Conservation (phyloP, 1,140 invertebrate genomes). For the Euwallacea fornicatus region DNA sequence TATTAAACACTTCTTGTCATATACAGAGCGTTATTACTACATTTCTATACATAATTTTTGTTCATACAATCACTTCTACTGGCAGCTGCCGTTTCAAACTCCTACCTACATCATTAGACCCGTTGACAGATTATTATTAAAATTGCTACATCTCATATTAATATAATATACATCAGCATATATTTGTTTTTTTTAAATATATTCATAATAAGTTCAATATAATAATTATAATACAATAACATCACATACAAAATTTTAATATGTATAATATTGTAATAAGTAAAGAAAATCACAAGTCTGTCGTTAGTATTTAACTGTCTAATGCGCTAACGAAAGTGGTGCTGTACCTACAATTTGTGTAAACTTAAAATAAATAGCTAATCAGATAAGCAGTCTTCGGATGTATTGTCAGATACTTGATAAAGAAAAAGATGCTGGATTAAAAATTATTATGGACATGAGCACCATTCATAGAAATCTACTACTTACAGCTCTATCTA, state of each 20-base stretch:
- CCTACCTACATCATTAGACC: constrained; percentile 42
- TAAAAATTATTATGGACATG: too few species aligned
- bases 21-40: constrained; percentile 42
- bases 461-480: too few species aligned
- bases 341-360: constrained; percentile 1
- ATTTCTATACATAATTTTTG: constrained; percentile 45
- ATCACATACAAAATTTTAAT: constrained; percentile 35
- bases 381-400: too few species aligned
- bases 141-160: constrained; percentile 40
- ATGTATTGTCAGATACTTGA: too few species aligned
- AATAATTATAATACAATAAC: constrained; percentile 38
- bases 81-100: constrained; percentile 18
- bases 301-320: constrained; percentile 20
- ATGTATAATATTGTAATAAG: constrained; percentile 28
- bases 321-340: background rate
- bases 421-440: too few species aligned
- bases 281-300: constrained; percentile 38
- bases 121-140: constrained; percentile 50
- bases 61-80: constrained; percentile 41
- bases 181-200: constrained; percentile 32
- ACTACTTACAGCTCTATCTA: constrained; percentile 43
- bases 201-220: constrained; percentile 34
- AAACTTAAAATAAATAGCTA: background rate
- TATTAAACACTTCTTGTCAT: constrained; percentile 45
- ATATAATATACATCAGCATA: constrained; percentile 34